These are phyloP conservation scores for Cygnus atratus DNA, from an alignment of 2,113 vertebrate species.

Conservation along the genomic window DNA sequence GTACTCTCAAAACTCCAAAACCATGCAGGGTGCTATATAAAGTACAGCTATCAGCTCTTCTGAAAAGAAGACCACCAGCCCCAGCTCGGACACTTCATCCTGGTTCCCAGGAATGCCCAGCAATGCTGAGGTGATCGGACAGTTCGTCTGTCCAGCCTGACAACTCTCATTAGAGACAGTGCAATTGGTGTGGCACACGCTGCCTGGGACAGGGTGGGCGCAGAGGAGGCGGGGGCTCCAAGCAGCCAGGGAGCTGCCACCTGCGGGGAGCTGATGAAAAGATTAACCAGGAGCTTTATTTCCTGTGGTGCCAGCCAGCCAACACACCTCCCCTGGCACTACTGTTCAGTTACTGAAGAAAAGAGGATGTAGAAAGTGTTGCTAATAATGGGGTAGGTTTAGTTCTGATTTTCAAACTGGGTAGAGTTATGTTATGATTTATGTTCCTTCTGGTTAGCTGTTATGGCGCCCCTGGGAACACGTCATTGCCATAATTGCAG, in stretches of 20 bases:
- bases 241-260: neutral
- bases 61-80: neutral
- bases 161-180: neutral
- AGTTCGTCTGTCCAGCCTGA: neutral
- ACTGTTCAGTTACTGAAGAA: neutral
- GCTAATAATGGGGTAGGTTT: neutral
- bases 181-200: accelerated
- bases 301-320: neutral
- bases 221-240: neutral
- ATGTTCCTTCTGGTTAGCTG: neutral
- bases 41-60: neutral
- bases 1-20: neutral
- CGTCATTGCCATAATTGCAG: neutral
- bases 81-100: neutral
- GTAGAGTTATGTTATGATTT: neutral
- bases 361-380: neutral
- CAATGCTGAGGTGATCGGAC: neutral
- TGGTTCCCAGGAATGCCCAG: neutral
- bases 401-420: neutral
- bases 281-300: neutral
- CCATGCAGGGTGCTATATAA: neutral
- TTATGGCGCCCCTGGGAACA: neutral
- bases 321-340: neutral
- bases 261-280: neutral
- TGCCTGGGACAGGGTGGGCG: neutral